Evolutionary conservation across 2,113 vertebrate species (phyloP), one percentile per base, ranked within the genome.

Genomic region (Gila orcuttii): DNA sequence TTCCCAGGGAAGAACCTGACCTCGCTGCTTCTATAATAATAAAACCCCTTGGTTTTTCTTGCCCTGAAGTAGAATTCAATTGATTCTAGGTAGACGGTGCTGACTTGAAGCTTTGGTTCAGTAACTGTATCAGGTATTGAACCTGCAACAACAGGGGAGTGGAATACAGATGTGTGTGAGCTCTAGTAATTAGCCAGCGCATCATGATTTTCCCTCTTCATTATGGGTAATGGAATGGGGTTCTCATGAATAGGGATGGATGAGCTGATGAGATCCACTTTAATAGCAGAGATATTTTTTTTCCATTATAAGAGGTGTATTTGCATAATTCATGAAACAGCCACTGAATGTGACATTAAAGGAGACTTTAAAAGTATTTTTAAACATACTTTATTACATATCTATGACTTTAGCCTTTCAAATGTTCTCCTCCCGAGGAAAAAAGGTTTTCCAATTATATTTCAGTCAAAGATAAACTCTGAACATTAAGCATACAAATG

Each of bases 251-350:
- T 89, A 91, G 91, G 87, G 91, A 87, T 89, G 87, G 92, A 93
- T 93, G 91, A 94, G 90, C 89, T 92, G 92, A 92, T 92, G 91
- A 93, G 89, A 42, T 91, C 90, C 93, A 93, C 90, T 93, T 93
- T 91, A 92, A 93, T 89, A 91, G 87, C 91, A 86, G 82, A 87
- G 92, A 92, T 93, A 91, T 93, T 93, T 83, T 86, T 94, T 93
- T 93, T 75, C 92, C 91, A 92, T 92, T 93, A 88, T 83, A 85
- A 92, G 88, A 92, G 90, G 88, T 90, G 87, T 84, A 90, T 94
- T 91, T 94, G 92, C 93, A 94, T 94, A 93, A 93, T 95, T 93
- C 91, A 94, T 94, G 90, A 79, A 76, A 82, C 89, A 86, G 79
- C 66, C 68, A 45, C 74, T 80, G 71, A 85, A 86, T 66, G 31